phyloP scores from a whole-genome alignment of 1,140 invertebrate genomes.

The Trichogramma pretiosum region DNA sequence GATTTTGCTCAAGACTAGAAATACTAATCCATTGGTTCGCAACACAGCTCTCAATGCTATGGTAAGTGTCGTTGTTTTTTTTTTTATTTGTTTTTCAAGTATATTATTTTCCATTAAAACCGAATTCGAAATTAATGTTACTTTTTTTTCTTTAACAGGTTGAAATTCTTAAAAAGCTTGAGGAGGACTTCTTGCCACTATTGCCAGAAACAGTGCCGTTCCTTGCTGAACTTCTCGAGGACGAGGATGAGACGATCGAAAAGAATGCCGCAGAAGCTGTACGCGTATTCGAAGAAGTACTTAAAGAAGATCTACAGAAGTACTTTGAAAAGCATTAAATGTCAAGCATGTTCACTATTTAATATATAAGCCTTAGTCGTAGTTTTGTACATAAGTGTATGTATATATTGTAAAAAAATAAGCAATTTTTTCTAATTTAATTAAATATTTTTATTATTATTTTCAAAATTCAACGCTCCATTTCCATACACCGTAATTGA shows the following conservation, averaged over 20 bases:
- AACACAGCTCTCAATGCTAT: constrained; percentile 33
- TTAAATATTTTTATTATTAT: too few relatives aligned
- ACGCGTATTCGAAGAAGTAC: constrained; percentile 66
- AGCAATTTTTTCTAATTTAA: too few relatives aligned
- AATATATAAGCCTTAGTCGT: too few relatives aligned
- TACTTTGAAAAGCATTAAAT: constrained; percentile 69
- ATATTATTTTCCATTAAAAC: neutral
- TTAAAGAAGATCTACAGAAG: constrained; percentile 77
- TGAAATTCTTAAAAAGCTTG: constrained; percentile 65
- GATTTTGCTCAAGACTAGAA: constrained; percentile 76
- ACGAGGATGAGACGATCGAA: constrained; percentile 73
- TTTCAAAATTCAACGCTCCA: too few relatives aligned
- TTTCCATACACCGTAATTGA: too few relatives aligned
- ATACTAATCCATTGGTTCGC: constrained; percentile 51
- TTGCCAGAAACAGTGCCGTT: constrained; percentile 77
- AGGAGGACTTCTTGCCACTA: constrained; percentile 71
- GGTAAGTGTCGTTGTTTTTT: constrained; percentile 24
- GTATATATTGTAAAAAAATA: too few relatives aligned
- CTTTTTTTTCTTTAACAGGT: constrained; percentile 51
- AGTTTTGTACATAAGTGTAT: too few relatives aligned
- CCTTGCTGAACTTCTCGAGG: constrained; percentile 73
- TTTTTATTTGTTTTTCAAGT: neutral
- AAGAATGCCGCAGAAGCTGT: constrained; percentile 62
- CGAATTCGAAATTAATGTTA: constrained; percentile 1
- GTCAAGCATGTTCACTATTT: too few relatives aligned